phyloP scores from a whole-genome alignment of 2,113 vertebrate genomes.

The Pterocles orientalis region DNA sequence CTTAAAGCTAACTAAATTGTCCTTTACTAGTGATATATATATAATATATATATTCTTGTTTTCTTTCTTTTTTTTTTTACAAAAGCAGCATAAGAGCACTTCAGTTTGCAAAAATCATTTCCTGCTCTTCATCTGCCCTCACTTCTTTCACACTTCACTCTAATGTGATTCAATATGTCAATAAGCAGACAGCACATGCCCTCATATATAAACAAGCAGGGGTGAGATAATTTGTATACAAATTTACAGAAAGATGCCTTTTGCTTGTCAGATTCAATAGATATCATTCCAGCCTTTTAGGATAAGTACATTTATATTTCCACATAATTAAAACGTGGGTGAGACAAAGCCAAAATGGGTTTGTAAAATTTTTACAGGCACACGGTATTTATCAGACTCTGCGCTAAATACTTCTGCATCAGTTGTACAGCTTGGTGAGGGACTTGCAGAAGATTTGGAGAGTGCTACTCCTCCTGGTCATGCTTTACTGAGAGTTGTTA shows the following conservation, averaged over 20 bases:
- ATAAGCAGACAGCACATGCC: not conserved
- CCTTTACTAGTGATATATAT: conserved; percentile 63
- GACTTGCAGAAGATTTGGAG: conserved; percentile 1
- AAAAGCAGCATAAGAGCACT: not conserved
- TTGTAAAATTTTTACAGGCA: not conserved
- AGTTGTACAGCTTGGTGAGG: not conserved
- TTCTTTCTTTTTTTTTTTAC: not conserved
- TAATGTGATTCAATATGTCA: not conserved
- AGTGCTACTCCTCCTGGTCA: conserved; percentile 8
- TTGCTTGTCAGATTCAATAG: not conserved
- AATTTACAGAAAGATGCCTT: not conserved
- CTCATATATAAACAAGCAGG: not conserved
- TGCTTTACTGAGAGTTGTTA: conserved; percentile 44
- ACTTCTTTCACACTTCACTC: not conserved
- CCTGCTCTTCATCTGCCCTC: not conserved
- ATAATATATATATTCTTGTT: no score
- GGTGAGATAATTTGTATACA: not conserved
- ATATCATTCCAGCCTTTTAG: not conserved
- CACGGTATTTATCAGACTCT: not conserved
- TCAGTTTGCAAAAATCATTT: not conserved
- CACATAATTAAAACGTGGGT: not conserved
- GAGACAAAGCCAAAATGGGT: not conserved
- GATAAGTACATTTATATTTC: not conserved
- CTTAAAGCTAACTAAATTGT: conserved; percentile 71
- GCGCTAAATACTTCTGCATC: not conserved